phyloP scores from a whole-genome alignment of 1,140 invertebrate genomes.

The Aphelenchoides besseyi region DNA sequence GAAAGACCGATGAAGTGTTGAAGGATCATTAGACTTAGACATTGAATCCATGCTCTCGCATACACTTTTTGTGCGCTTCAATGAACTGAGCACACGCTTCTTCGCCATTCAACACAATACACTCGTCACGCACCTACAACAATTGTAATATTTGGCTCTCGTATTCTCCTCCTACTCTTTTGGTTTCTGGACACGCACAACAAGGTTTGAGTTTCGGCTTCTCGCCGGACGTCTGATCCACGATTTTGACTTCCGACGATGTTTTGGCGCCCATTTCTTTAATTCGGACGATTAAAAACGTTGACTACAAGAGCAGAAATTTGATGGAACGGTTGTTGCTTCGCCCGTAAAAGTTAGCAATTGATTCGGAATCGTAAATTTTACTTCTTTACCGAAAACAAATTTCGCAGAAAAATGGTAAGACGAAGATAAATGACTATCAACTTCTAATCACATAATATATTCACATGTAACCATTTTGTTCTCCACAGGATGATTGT shows the following conservation, averaged over 20 bases:
- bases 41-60: conserved; percentile 90
- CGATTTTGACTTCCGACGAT: conserved; percentile 10
- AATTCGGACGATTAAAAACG: not conserved
- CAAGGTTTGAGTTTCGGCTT: conserved; percentile 74
- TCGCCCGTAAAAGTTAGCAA: too few species aligned
- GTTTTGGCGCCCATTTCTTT: conserved; percentile 1
- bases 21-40: conserved; percentile 68
- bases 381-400: not conserved
- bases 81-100: conserved; percentile 83
- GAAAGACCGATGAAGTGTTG: not conserved
- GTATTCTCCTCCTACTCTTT: conserved; percentile 71
- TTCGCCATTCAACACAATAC: conserved; percentile 87
- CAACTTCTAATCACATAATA: conserved; percentile 15
- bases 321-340: too few species aligned
- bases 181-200: conserved; percentile 95
- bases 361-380: too few species aligned
- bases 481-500: conserved; percentile 56
- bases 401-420: not conserved
- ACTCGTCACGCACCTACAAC: conserved; percentile 54
- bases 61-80: conserved; percentile 92
- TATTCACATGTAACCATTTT: conserved; percentile 54
- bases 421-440: not conserved
- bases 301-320: not conserved
- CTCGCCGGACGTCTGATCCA: conserved; percentile 29
- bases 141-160: not conserved